A percentile compares a stretch with the other conserved stretches of the same genome.
Conservation (phyloP, 2,113 vertebrate species). For the Ondatra zibethicus region DNA sequence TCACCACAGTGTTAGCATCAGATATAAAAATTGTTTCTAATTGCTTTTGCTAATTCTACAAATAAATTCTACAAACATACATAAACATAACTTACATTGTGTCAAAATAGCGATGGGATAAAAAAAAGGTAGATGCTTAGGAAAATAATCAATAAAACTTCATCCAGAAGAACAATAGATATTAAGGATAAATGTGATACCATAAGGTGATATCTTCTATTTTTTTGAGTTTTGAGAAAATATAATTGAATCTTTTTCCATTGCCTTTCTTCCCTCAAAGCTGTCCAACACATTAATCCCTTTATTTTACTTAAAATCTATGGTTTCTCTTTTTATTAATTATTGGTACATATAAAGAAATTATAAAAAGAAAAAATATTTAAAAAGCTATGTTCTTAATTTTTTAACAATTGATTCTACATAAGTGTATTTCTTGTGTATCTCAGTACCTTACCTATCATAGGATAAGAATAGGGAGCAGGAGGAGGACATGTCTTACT, state of each 20-base stretch:
- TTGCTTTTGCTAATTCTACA: background rate
- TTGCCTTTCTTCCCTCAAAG: background rate
- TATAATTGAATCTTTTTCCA: background rate
- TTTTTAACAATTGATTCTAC: background rate
- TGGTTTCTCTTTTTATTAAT: background rate
- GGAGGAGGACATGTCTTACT: background rate
- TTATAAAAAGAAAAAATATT: background rate
- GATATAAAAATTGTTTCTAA: background rate
- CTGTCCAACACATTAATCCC: rapidly evolving
- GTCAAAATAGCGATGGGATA: background rate
- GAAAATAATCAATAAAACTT: background rate
- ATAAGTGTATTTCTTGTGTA: background rate
- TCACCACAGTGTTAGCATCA: background rate
- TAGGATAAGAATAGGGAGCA: rapidly evolving
- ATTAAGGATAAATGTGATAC: background rate
- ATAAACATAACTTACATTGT: background rate
- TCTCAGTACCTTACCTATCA: background rate
- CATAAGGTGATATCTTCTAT: background rate
- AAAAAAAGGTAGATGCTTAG: background rate
- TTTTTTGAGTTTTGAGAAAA: background rate
- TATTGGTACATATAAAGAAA: background rate
- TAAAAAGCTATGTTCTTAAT: background rate
- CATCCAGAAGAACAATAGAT: background rate
- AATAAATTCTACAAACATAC: background rate
- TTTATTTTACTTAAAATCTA: no score